Base-by-base conservation (phyloP, 1,140 invertebrate genomes). In the Riptortus pedestris region DNA sequence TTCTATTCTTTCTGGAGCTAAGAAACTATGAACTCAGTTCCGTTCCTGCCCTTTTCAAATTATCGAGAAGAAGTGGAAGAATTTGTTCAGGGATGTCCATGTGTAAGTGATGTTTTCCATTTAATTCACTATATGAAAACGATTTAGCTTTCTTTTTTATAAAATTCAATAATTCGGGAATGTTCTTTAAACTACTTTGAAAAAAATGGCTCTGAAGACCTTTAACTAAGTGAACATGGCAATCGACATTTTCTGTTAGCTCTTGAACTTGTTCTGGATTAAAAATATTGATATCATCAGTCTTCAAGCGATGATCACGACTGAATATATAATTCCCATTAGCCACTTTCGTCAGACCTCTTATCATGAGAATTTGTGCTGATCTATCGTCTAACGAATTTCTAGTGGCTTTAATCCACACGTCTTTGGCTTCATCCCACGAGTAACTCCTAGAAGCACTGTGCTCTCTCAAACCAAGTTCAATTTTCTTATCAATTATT, bases 81-180 rank as follows among this genome's bases (percentile, higher is more conserved):
- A 93, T 77, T 71, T 77, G 81, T 66, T 86, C 81, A 5, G 89
- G 86, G 48, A 85, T 76, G 63, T 87, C 88, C 48, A 94, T 76
- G 70, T 93, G 91, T 4, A 91, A 79, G 71, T 93, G 90, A 77
- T 93, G 90, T 2, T 83, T 85, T 1, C 90, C 90, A 51, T 85
- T 79, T 0, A 93, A 82, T 71, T 85, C 79, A 28, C 83, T 77
- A 65, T 83, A 86, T 38, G 81, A 78, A 65, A 90, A 83, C 60
- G 78, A 79, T 29, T 71, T 73, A 0, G 86, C 79, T 22, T 70
- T 73, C 45, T 79, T 66, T 72, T 81, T 81, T 48, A 91, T 79
- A 57, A 80, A 76, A 26, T 86, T 79, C 20, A 90, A 72, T 16
- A 90, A 79, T 52, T 79, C 71, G 11, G 67, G 67, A 1, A 80